Conservation (phyloP, 2,888 invertebrate genomes). For the Dasysyrphus albostriatus region DNA sequence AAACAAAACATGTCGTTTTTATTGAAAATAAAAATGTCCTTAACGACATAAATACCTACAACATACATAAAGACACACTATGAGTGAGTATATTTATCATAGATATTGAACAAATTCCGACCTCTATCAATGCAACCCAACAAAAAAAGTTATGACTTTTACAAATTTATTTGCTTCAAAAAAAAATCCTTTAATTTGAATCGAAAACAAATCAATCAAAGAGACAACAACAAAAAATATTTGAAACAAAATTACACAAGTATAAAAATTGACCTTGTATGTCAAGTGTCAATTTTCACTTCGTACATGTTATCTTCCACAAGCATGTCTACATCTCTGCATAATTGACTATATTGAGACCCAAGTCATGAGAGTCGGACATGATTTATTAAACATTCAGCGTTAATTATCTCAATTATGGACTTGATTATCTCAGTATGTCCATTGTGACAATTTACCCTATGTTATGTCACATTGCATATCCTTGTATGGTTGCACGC, state of each 20-base stretch:
- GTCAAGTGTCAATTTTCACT: not conserved
- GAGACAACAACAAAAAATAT: not conserved
- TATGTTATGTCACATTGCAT: conserved; percentile 1
- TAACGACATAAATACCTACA: not conserved
- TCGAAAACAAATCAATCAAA: conserved; percentile 5
- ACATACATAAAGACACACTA: not conserved
- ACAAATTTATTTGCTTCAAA: not conserved
- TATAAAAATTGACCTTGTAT: not conserved
- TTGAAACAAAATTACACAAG: not conserved
- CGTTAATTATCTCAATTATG: conserved; percentile 21
- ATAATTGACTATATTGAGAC: conserved; percentile 14
- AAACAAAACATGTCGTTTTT: not conserved
- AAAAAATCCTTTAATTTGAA: not conserved
- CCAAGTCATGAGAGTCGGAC: conserved; percentile 1
- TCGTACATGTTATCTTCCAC: not conserved
- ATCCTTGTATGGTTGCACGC: not conserved
- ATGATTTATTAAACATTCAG: conserved; percentile 18
- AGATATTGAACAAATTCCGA: not conserved
- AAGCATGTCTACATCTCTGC: conserved; percentile 4
- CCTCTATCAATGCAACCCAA: not conserved
- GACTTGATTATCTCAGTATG: conserved; percentile 18
- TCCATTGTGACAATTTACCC: conserved; percentile 7
- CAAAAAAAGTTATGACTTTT: not conserved
- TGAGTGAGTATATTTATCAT: not conserved
- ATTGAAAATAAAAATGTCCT: not conserved